Percentiles rank a stretch among this genome's conserved stretches.
phyloP scores from a whole-genome alignment of 1,140 invertebrate species.

The Calephelis virginiensis region DNA sequence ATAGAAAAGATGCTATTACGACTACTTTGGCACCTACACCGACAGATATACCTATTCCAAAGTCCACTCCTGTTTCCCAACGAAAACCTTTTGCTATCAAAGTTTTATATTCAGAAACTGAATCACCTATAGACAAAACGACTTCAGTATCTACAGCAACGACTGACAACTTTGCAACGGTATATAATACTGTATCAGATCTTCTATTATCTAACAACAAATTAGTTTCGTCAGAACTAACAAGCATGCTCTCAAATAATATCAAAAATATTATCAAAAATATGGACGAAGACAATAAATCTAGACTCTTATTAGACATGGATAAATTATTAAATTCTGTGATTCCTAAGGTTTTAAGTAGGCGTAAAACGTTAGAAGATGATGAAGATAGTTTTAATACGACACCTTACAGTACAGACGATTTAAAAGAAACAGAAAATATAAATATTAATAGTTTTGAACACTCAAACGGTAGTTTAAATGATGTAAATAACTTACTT shows the following conservation, averaged over 20 bases:
- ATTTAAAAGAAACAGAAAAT: conserved; percentile 69
- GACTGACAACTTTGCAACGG: conserved; percentile 68
- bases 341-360: conserved; percentile 59
- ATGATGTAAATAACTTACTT: conserved; percentile 55
- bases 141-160: conserved; percentile 61
- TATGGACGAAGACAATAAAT: conserved; percentile 66
- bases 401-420: conserved; percentile 71
- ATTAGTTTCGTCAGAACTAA: conserved; percentile 72
- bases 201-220: conserved; percentile 70
- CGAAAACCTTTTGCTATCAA: conserved; percentile 74
- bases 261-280: conserved; percentile 67
- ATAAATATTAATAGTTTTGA: conserved; percentile 41
- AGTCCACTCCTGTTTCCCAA: conserved; percentile 61
- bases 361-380: conserved; percentile 45
- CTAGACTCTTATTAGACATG: conserved; percentile 67
- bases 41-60: conserved; percentile 43
- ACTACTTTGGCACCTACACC: conserved; percentile 53
- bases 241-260: conserved; percentile 75
- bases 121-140: conserved; percentile 58
- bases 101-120: conserved; percentile 72
- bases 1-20: conserved; percentile 45
- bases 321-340: conserved; percentile 60
- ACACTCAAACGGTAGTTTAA: conserved; percentile 28
- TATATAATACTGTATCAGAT: conserved; percentile 74
- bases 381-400: conserved; percentile 57